These are phyloP conservation scores for Pogonomyrmex californicus DNA, from an alignment of 1,140 invertebrate species.

Conservation along the genomic window DNA sequence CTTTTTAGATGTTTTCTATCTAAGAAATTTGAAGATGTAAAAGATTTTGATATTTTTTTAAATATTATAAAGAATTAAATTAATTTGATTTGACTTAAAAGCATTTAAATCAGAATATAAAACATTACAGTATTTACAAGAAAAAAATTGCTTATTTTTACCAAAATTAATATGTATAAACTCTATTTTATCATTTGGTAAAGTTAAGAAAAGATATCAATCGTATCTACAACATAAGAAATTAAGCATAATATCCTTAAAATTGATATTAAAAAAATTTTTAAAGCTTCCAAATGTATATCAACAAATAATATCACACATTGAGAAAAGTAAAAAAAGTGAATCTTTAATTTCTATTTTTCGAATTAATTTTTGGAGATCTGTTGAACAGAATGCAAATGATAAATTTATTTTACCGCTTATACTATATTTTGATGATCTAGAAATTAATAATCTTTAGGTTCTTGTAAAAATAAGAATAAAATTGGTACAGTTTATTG, in stretches of 20 bases:
- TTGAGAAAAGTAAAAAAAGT: background rate
- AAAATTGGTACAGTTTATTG: background rate
- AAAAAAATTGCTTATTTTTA: background rate
- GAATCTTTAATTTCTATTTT: background rate
- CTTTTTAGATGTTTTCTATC: background rate
- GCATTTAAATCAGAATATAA: background rate
- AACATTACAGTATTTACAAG: background rate
- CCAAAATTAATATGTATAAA: background rate
- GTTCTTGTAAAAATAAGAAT: background rate
- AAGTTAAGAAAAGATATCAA: background rate
- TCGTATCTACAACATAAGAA: background rate
- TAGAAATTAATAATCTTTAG: background rate
- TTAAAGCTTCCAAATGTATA: slow-evolving; percentile 13
- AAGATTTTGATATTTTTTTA: background rate
- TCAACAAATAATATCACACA: background rate
- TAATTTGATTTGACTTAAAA: background rate
- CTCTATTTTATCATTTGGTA: background rate
- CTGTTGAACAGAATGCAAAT: background rate
- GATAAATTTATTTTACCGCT: background rate
- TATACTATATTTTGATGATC: background rate
- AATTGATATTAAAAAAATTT: background rate
- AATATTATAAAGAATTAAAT: background rate
- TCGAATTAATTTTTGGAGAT: background rate
- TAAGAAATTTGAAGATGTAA: background rate
- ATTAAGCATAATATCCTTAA: background rate